Evolutionary conservation across 2,797 vertebrate species (phyloP).

Genomic region (Phalanger gymnotis): DNA sequence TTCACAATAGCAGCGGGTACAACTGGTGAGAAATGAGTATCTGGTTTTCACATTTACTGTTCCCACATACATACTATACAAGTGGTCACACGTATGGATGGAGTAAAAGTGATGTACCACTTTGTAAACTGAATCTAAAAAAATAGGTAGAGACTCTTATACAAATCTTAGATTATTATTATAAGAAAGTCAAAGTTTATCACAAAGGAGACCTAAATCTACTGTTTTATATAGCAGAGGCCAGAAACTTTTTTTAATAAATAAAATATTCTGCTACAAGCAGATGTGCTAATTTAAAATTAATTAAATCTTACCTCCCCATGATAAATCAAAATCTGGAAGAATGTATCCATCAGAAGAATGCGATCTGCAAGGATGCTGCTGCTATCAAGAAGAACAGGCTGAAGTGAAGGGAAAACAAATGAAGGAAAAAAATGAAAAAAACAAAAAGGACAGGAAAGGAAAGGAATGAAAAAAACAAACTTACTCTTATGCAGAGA

Average conservation of each 20-base stretch:
- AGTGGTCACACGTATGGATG: constrained; percentile 21
- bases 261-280: background rate
- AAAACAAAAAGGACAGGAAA: background rate
- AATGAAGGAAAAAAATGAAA: background rate
- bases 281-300: background rate
- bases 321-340: constrained; percentile 99
- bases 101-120: constrained; percentile 13
- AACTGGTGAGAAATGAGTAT: background rate
- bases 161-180: background rate
- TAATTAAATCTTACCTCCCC: constrained; percentile 90
- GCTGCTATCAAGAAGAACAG: constrained; percentile 97
- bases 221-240: background rate
- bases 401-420: constrained; percentile 84
- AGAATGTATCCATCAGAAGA: constrained; percentile 99
- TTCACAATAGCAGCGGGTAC: constrained; percentile 9
- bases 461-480: constrained; percentile 26
- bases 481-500: background rate
- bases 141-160: background rate
- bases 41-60: background rate
- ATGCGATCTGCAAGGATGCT: constrained; percentile 98
- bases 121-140: constrained; percentile 17
- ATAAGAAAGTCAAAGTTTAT: constrained; percentile 47
- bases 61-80: constrained; percentile 1
- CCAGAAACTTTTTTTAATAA: background rate
- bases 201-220: constrained; percentile 8